Conservation (phyloP, 1,140 invertebrate species). For the Trichogramma pretiosum region DNA sequence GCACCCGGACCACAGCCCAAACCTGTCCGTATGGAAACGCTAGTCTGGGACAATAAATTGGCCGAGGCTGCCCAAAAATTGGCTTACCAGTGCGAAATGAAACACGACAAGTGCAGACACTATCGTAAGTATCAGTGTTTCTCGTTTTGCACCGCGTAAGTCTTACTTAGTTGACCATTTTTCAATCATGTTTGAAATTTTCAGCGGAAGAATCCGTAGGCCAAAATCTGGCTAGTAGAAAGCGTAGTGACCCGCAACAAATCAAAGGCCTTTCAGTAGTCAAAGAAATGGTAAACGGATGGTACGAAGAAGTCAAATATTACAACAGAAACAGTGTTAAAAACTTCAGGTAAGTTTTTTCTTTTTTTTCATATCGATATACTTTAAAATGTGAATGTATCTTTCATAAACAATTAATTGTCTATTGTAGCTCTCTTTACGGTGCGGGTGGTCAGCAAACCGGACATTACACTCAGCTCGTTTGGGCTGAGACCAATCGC, state of each 20-base stretch:
- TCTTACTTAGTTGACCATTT: neutral
- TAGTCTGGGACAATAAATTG: conserved; percentile 54
- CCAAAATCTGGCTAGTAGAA: no score
- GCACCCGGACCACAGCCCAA: conserved; percentile 45
- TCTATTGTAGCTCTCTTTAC: no score
- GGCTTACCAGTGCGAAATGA: conserved; percentile 50
- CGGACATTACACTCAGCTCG: neutral
- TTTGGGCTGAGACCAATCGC: neutral
- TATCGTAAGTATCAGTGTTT: conserved; percentile 37
- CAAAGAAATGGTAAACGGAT: conserved; percentile 3
- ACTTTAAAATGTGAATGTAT: no score
- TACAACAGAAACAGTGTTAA: conserved; percentile 8
- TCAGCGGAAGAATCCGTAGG: no score
- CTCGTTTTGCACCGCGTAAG: neutral
- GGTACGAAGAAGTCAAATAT: conserved; percentile 17
- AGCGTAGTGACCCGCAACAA: no score
- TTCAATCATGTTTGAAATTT: neutral
- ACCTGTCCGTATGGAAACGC: conserved; percentile 45
- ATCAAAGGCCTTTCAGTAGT: no score
- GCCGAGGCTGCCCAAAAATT: conserved; percentile 50
- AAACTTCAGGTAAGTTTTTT: neutral
- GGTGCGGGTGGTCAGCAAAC: neutral
- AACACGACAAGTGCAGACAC: conserved; percentile 48
- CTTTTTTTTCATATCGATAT: no score
- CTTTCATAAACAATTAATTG: no score